Percentiles rank a stretch among this genome's conserved stretches.
phyloP scores from a whole-genome alignment of 1,140 invertebrate genomes.

The Protaetia brevitarsis region DNA sequence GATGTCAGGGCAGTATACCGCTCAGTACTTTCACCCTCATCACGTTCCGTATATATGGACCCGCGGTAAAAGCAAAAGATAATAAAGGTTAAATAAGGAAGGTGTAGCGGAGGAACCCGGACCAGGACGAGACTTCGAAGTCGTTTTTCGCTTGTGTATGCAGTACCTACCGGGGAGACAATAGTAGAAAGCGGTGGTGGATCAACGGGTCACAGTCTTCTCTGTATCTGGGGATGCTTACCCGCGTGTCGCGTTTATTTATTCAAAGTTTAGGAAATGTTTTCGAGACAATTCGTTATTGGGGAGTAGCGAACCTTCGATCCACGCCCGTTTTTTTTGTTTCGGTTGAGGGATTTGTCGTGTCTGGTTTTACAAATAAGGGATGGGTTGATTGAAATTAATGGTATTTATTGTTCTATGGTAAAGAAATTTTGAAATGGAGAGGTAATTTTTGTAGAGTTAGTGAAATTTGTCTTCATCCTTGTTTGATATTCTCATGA shows the following conservation, averaged over 20 bases:
- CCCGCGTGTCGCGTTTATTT: background rate
- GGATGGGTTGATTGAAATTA: too few relatives aligned
- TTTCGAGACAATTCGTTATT: conserved; percentile 1
- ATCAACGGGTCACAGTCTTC: too few relatives aligned
- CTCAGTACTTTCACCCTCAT: background rate
- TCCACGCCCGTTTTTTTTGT: background rate
- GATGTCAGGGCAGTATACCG: background rate
- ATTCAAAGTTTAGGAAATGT: conserved; percentile 9
- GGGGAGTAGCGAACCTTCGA: background rate
- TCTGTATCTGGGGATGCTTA: too few relatives aligned
- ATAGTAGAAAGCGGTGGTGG: background rate
- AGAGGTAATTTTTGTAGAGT: too few relatives aligned
- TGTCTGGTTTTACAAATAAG: background rate
- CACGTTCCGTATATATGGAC: conserved; percentile 2
- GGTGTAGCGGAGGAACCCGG: background rate
- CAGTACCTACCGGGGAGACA: background rate
- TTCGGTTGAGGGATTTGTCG: background rate
- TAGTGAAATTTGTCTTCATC: too few relatives aligned
- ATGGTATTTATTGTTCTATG: too few relatives aligned
- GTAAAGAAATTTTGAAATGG: too few relatives aligned
- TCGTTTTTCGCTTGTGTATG: background rate
- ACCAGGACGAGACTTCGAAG: background rate
- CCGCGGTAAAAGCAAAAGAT: conserved; percentile 8
- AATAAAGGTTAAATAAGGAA: conserved; percentile 14
- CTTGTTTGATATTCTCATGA: too few relatives aligned